A percentile compares a stretch with the other conserved stretches of the same genome.
Conservation (phyloP, 1,140 invertebrate genomes). For the Polypedilum pembai region DNA sequence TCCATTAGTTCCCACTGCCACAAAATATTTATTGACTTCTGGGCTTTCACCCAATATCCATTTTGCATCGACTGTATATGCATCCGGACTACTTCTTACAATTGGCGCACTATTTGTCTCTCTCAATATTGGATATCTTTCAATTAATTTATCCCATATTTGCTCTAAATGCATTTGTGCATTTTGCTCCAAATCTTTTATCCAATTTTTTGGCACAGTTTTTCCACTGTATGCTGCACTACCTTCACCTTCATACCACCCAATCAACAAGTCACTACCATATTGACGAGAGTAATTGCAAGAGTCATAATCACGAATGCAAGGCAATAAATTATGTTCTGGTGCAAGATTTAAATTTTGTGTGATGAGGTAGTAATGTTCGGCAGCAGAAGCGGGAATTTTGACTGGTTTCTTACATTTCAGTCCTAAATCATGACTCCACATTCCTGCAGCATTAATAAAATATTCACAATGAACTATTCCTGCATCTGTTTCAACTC, state of each 20-base stretch:
- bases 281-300: constrained; percentile 54
- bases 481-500: constrained; percentile 54
- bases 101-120: constrained; percentile 47
- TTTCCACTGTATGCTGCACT: constrained; percentile 55
- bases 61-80: constrained; percentile 65
- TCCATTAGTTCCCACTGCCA: constrained; percentile 65
- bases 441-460: constrained; percentile 68
- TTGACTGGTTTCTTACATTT: constrained; percentile 48
- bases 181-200: constrained; percentile 46
- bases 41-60: constrained; percentile 66
- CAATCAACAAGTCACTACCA: constrained; percentile 53
- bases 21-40: constrained; percentile 71
- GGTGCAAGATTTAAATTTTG: constrained; percentile 39
- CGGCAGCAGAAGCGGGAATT: constrained; percentile 62
- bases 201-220: constrained; percentile 55
- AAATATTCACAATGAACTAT: constrained; percentile 62
- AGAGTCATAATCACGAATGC: constrained; percentile 63
- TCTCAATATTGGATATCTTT: constrained; percentile 57
- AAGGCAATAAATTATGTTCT: constrained; percentile 44
- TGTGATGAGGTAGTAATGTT: constrained; percentile 62
- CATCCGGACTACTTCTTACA: constrained; percentile 63
- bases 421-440: constrained; percentile 59
- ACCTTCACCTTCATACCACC: constrained; percentile 58
- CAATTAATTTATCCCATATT: constrained; percentile 54
- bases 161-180: constrained; percentile 56